Percentiles rank a stretch among this genome's conserved stretches.
These are phyloP conservation scores for Pyrgilauda ruficollis DNA, from an alignment of 2,113 vertebrate genomes.

Conservation along the genomic window DNA sequence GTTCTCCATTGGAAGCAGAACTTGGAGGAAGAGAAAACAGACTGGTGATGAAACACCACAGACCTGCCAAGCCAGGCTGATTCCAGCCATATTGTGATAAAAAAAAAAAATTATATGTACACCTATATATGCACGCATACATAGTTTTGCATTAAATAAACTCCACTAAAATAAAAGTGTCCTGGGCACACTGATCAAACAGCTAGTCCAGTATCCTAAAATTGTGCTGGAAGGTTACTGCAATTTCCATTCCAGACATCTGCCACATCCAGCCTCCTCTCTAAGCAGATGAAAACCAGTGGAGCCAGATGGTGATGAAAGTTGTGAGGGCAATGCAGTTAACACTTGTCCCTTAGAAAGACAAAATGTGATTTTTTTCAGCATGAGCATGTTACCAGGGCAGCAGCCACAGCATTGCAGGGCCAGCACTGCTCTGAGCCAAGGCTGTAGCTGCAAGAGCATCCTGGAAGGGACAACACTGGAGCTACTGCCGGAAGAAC, in stretches of 20 bases:
- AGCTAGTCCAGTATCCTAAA: not conserved
- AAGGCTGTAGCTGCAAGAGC: not conserved
- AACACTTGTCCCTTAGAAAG: not conserved
- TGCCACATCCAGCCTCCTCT: not conserved
- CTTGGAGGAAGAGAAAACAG: not conserved
- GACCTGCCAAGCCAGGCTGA: not conserved
- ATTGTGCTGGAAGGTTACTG: not conserved
- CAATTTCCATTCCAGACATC: slow-evolving; percentile 30
- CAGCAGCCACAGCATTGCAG: not conserved
- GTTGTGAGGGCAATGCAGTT: not conserved
- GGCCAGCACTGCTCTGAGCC: not conserved
- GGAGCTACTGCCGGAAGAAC: not conserved
- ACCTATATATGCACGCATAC: not conserved
- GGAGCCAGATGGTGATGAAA: not conserved
- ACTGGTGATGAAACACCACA: not conserved
- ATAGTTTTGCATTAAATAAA: not conserved
- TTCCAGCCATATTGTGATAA: not conserved
- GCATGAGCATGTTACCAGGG: not conserved
- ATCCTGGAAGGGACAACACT: not conserved
- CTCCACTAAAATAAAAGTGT: not conserved
- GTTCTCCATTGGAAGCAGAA: not conserved
- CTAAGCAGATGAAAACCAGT: not conserved
- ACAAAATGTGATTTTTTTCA: not conserved
- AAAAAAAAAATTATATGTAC: not conserved
- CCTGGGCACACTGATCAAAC: not conserved